Base-by-base conservation (phyloP, 2,113 vertebrate genomes). In the Notothenia coriiceps region DNA sequence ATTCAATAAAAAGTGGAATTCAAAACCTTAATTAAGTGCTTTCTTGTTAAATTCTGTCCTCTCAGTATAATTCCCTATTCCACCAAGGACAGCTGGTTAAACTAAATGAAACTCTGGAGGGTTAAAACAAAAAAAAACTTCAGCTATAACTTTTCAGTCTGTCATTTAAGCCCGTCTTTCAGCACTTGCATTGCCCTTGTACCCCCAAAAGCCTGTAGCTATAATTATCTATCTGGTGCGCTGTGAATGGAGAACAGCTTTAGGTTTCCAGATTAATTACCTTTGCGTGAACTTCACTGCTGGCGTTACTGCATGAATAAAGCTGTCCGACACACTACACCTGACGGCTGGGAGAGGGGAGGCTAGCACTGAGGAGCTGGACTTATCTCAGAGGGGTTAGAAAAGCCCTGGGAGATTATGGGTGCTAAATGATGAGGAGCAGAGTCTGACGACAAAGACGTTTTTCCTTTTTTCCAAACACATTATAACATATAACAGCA, bases 261-360 rank as follows among this genome's bases (percentile, higher is more conserved):
- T 76, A 63, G 84, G 89, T 91, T 91, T 89, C 40, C 83, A 88
- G 85, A 92, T 91, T 86, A 92, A 92, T 92, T 91, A 91, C 88
- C 70, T 82, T 56, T 83, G 83, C 63, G 70, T 79, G 84, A 86
- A 88, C 84, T 78, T 88, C 88, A 83, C 81, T 69, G 84, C 70
- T 80, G 85, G 80, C 66, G 73, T 83, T 80, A 64, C 77, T 64
- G 83, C 80, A 82, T 78, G 89, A 88, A 92, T 89, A 86, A 90
- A 93, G 87, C 89, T 85, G 82, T 91, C 63, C 66, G 87, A 91
- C 83, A 87, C 70, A 86, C 64, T 83, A 87, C 83, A 90, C 81
- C 88, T 87, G 86, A 90, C 40, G 72, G 84, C 79, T 72, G 77
- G 22, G 73, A 62, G 57, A 52, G 14, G 67, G 69, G 71, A 75